Evolutionary conservation across 2,113 vertebrate species (phyloP).

Genomic region (Bubo bubo): DNA sequence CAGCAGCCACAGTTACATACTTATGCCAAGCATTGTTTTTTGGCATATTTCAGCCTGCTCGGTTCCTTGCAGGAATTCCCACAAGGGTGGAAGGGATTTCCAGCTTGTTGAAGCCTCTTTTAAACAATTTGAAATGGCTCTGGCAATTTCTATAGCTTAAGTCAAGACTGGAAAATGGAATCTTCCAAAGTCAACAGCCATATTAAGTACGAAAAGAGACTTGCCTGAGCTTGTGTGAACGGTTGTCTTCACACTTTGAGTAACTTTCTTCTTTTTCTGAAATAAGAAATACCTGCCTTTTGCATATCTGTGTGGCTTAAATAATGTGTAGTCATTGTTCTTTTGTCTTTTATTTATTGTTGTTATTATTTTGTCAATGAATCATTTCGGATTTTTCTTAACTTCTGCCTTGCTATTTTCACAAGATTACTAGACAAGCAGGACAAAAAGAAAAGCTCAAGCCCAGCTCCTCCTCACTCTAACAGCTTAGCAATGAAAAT

Average conservation of each 20-base stretch:
- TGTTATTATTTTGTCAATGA: background rate
- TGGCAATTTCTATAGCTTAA: slow-evolving; percentile 18
- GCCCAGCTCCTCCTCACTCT: background rate
- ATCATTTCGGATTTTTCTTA: background rate
- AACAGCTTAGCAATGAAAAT: background rate
- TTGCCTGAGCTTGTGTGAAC: background rate
- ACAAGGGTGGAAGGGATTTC: slow-evolving; percentile 39
- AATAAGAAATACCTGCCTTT: background rate
- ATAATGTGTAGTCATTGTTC: background rate
- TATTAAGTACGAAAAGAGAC: background rate
- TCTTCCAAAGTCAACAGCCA: slow-evolving; percentile 21
- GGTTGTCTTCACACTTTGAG: background rate
- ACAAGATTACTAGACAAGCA: background rate
- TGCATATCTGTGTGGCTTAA: background rate
- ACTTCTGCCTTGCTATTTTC: background rate
- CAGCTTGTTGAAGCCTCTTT: slow-evolving; percentile 52
- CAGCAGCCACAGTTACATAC: background rate
- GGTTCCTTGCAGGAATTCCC: slow-evolving; percentile 52
- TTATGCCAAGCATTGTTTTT: slow-evolving; percentile 21
- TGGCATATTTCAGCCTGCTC: slow-evolving; percentile 30
- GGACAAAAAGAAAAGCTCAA: background rate
- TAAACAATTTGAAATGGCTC: slow-evolving; percentile 12
- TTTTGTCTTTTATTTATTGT: background rate
- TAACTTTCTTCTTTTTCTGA: background rate
- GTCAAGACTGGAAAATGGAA: background rate